Evolutionary conservation across 2,797 vertebrate genomes (phyloP), one percentile per base, ranked within the genome.

Genomic region (Melanotaenia pygmaea): DNA sequence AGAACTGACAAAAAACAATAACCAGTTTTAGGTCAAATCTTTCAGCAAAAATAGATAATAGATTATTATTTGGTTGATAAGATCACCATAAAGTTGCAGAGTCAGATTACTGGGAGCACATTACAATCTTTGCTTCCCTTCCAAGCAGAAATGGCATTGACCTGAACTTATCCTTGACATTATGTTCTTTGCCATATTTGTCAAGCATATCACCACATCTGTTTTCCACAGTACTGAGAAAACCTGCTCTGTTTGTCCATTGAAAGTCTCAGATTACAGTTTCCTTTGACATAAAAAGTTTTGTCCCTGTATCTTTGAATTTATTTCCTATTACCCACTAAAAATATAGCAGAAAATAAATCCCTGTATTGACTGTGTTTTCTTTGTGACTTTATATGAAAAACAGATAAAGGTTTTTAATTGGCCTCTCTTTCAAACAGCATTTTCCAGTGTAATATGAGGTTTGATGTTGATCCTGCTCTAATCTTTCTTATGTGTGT

Each of bases 401-500:
- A n/a, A 9, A 22, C 7, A 22, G 20, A 43, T 73, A 1, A 58
- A 16, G 30, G 3, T 28, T 22, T 40, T 20, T 8, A 28, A 51
- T 6, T 4, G 20, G 22, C 14, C 2, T 54, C 8, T 18, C 12
- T 4, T 61, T 64, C 26, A 1, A 54, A 18, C 37, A 34, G 47
- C 28, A 69, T 54, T 59, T 43, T 61, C 22, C 35, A 8, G 13
- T 51, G 45, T 38, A 38, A 38, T 38, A 35, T 59, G 3, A 14
- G 32, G 47, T 56, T 8, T 38, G 35, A 74, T n/a, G 35, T 38
- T 53, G 18, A 50, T 66, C 26, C 43, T 0, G n/a, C 63, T 79
- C 40, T 72, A 34, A 74, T 64, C 63, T 72, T 66, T 80, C 72
- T 54, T 74, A 38, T 70, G 56, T 79, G 20, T 54, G 57, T 13